Conservation (phyloP, 2,888 invertebrate species). For the Megalurothrips usitatus region DNA sequence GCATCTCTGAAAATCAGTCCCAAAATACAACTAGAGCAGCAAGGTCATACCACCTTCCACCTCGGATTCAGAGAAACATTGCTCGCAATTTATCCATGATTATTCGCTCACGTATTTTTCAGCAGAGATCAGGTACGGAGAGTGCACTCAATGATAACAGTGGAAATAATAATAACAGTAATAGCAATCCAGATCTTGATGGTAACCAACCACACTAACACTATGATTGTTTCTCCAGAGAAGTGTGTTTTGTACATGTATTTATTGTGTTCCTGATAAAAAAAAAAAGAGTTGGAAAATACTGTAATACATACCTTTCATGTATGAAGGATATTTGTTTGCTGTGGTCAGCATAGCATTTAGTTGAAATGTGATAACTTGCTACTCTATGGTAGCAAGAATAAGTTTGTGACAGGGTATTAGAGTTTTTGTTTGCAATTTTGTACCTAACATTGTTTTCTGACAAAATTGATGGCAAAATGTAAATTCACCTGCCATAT, state of each 20-base stretch:
- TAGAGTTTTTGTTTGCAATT: neutral
- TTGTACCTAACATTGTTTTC: neutral
- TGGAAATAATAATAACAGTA: neutral
- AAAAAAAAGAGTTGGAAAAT: neutral
- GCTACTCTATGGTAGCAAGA: too few species aligned
- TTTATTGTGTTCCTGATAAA: neutral
- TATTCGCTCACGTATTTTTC: constrained; percentile 32
- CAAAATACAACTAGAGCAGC: neutral
- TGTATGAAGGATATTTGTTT: neutral
- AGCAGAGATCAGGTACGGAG: neutral
- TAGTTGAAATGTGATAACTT: neutral
- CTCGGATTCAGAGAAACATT: constrained; percentile 31
- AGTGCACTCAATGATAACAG: neutral
- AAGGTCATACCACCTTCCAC: constrained; percentile 30
- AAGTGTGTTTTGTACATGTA: neutral
- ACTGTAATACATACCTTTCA: neutral
- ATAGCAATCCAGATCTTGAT: neutral
- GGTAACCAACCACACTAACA: too few species aligned
- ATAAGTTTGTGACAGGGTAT: neutral
- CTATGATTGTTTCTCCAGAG: too few species aligned
- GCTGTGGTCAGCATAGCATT: neutral
- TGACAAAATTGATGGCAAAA: neutral
- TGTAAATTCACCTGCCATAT: neutral
- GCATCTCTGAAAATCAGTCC: neutral
- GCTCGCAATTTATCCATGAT: constrained; percentile 34